phyloP scores from a whole-genome alignment of 2,888 invertebrate genomes.

The Brenthis ino region DNA sequence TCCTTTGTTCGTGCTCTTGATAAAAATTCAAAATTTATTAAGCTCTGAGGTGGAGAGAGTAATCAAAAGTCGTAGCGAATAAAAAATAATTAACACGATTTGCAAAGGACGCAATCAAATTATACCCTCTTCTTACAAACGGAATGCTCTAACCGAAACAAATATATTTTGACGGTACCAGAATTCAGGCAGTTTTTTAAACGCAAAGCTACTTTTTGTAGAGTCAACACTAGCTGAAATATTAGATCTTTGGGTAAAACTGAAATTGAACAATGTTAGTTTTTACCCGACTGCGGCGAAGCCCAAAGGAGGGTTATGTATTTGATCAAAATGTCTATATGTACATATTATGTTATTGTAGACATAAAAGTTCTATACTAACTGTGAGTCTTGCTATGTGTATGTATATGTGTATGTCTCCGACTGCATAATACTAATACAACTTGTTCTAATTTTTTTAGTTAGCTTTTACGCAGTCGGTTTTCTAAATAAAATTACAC shows the following conservation, averaged over 20 bases:
- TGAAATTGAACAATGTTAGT: background rate
- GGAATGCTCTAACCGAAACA: conserved; percentile 5
- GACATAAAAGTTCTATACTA: no score
- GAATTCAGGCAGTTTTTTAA: background rate
- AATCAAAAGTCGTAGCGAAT: conserved; percentile 14
- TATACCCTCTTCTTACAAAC: conserved; percentile 11
- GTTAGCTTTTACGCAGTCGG: no score
- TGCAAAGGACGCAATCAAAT: conserved; percentile 11
- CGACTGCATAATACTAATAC: no score
- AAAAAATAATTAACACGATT: conserved; percentile 15
- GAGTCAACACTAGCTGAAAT: background rate
- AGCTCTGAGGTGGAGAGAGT: conserved; percentile 10
- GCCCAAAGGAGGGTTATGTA: no score
- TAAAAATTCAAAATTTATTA: conserved; percentile 19
- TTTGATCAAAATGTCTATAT: background rate
- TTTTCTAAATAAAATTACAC: no score
- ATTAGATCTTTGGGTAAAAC: background rate
- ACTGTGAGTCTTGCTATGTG: no score
- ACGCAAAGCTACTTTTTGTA: background rate
- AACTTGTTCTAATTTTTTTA: no score
- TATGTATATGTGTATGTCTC: no score
- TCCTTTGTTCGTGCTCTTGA: conserved; percentile 14
- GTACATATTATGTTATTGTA: no score
- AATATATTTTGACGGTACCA: background rate
- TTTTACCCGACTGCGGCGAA: no score